phyloP scores from a whole-genome alignment of 2,797 vertebrate genomes.

The Manis crassicaudata region DNA sequence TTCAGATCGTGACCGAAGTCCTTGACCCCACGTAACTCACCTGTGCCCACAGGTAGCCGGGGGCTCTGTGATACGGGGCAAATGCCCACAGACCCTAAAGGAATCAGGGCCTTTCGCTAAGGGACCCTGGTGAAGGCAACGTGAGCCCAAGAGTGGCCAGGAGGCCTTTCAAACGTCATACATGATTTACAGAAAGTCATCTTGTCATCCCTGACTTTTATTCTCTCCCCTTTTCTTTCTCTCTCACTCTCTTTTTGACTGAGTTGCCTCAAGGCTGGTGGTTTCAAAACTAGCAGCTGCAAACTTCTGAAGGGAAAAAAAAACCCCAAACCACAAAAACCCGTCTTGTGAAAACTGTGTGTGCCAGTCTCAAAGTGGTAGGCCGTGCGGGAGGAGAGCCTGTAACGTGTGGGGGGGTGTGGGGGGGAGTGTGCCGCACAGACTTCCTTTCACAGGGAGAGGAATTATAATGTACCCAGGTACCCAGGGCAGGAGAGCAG shows the following conservation, averaged over 20 bases:
- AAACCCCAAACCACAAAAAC: conserved; percentile 81
- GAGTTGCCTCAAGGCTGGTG: conserved; percentile 60
- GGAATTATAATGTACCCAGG: neutral
- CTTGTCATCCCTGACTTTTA: neutral
- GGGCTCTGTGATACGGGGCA: neutral
- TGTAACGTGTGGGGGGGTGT: neutral
- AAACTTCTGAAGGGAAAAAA: conserved; percentile 78
- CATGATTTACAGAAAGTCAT: conserved; percentile 2
- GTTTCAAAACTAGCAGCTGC: conserved; percentile 87
- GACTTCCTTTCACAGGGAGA: too few relatives aligned
- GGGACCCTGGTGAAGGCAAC: neutral
- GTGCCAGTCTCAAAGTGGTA: conserved; percentile 72
- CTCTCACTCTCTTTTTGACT: conserved; percentile 42
- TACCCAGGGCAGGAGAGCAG: neutral
- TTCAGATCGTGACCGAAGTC: neutral
- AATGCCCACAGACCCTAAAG: neutral
- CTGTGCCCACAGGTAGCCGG: neutral
- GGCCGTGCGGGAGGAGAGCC: neutral
- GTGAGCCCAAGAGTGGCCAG: neutral
- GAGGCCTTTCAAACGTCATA: neutral
- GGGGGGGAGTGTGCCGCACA: too few relatives aligned
- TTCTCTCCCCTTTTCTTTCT: neutral
- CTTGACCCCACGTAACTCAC: neutral
- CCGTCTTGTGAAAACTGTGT: conserved; percentile 63
- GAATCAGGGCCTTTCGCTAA: neutral